Percentiles rank a stretch among this genome's conserved stretches.
phyloP scores from a whole-genome alignment of 2,113 vertebrate genomes.

The western clawed frog (Xenopus tropicalis) region UCB_Xtro_10.0 CM004450.2:141761501-141762000 shows the following conservation, averaged over 20 bases:
- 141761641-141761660: background rate
- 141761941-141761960: background rate
- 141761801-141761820: background rate
- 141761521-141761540: background rate
- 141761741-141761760: no score
- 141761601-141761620: background rate
- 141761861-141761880: background rate
- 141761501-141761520: background rate
- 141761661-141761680: background rate
- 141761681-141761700: background rate
- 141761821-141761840: no score
- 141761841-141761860: background rate
- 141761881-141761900: background rate
- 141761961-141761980: no score
- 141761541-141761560: no score
- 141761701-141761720: background rate
- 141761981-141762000: background rate
- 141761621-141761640: background rate
- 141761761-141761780: background rate
- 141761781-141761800: background rate
- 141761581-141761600: no score
- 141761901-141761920: conserved; percentile 6
- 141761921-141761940: background rate
- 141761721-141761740: background rate
- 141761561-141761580: no score